A percentile compares a stretch with the other conserved stretches of the same genome.
Evolutionary conservation across 2,888 invertebrate species (phyloP).

Genomic region (Nasonovia ribisnigri): DNA sequence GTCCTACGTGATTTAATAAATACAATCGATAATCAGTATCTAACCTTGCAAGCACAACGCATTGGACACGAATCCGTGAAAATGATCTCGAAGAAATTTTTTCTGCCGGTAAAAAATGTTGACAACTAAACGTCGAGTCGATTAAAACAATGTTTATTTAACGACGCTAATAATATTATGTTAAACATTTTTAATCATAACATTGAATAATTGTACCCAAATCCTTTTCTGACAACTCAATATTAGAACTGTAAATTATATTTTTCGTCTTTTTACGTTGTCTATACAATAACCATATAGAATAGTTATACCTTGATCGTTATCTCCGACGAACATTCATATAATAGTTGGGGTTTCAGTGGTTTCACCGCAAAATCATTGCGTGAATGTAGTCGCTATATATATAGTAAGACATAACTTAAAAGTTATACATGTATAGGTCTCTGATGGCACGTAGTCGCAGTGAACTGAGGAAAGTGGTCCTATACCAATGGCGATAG

Average conservation of each 20-base stretch:
- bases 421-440: too few relatives aligned
- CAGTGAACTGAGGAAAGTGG: neutral
- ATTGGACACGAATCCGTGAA: too few relatives aligned
- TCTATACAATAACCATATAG: neutral
- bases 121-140: neutral
- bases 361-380: neutral
- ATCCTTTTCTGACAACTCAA: neutral
- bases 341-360: neutral
- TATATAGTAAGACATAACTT: neutral
- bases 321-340: neutral
- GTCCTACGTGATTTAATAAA: neutral
- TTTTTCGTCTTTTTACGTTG: neutral
- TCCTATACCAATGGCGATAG: neutral
- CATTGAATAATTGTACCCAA: neutral
- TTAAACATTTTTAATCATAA: neutral
- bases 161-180: neutral
- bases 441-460: neutral
- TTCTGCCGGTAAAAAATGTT: too few relatives aligned
- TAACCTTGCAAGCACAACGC: neutral
- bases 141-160: neutral
- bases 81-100: neutral
- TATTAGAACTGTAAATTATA: neutral
- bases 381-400: neutral
- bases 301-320: neutral
- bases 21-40: neutral